Percentiles rank a stretch among this genome's conserved stretches.
Evolutionary conservation across 2,888 invertebrate species (phyloP).

Genomic region (Synanthedon vespiformis): DNA sequence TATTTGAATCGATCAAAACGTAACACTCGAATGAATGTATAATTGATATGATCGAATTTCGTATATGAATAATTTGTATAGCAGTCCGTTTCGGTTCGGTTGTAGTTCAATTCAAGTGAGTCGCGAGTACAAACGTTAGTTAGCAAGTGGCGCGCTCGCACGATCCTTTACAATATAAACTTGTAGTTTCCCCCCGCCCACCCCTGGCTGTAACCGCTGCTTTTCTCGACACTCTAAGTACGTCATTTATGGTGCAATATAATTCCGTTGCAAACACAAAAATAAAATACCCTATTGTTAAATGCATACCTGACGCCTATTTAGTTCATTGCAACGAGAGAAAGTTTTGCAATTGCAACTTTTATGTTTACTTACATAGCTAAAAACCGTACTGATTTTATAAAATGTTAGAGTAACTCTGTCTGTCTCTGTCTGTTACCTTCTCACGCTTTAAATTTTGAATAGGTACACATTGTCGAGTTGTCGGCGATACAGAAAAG

Average conservation of each 20-base stretch:
- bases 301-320: not conserved
- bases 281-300: not conserved
- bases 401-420: too few relatives aligned
- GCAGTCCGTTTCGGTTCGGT: not conserved
- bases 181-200: slow-evolving; percentile 35
- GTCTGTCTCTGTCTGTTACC: too few relatives aligned
- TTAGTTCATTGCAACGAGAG: too few relatives aligned
- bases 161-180: slow-evolving; percentile 40
- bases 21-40: not conserved
- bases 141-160: slow-evolving; percentile 32
- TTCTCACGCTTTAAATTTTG: too few relatives aligned
- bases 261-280: not conserved
- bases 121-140: slow-evolving; percentile 25
- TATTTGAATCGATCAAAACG: not conserved
- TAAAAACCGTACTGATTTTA: too few relatives aligned
- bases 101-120: slow-evolving; percentile 7
- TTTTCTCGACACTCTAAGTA: slow-evolving; percentile 7
- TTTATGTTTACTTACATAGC: too few relatives aligned
- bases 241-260: slow-evolving; percentile 15
- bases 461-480: too few relatives aligned
- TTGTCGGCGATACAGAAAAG: too few relatives aligned
- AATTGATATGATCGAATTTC: not conserved
- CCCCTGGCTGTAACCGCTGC: slow-evolving; percentile 9
- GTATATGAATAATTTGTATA: not conserved
- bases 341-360: too few relatives aligned